Evolutionary conservation across 2,797 vertebrate genomes (phyloP), one percentile per base, ranked within the genome.

Genomic region (Lophius americanus): DNA sequence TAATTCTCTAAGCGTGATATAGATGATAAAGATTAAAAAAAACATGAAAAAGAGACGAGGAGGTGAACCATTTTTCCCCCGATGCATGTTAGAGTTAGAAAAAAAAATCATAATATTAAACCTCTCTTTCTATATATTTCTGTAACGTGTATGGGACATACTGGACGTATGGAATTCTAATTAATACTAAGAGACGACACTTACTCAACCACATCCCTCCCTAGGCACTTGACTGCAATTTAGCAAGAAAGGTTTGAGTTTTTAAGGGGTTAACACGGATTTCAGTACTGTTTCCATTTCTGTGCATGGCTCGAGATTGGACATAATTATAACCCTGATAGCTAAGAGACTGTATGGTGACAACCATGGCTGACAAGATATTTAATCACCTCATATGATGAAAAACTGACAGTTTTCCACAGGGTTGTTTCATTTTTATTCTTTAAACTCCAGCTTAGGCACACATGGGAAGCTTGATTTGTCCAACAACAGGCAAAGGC

Each of bases 201-300:
- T 67, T 35, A 6, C 46, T 69, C 51, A 4, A 5, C 35, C 43
- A 72, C 39, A 76, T 58, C 59, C 64, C 64, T 66, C 57, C 60
- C 58, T 52, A 42, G 50, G 60, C 64, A 62, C 56, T 81, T 74
- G 55, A 76, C 71, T 86, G 66, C 59, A 78, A 85, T 83, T 83
- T 81, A 73, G 56, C 60, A 70, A 56, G 49, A 43, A 72, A 80
- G 50, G 67, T 52, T 76, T 77, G 58, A 58, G 70, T 56, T 67
- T 81, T 82, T 65, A 77, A 54, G 38, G 61, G 75, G 73, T 88
- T 87, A 87, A 86, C 58, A 51, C 9, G 42, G 44, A 52, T 60
- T 82, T 14, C 51, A 71, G 43, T 65, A 55, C 76, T 75, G 38
- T 59, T 58, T 42, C 37, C 38, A 50, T 70, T 37, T 67, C 46